Evolutionary conservation across 1,140 invertebrate genomes (phyloP).

Genomic region (Drosophila sproati): DNA sequence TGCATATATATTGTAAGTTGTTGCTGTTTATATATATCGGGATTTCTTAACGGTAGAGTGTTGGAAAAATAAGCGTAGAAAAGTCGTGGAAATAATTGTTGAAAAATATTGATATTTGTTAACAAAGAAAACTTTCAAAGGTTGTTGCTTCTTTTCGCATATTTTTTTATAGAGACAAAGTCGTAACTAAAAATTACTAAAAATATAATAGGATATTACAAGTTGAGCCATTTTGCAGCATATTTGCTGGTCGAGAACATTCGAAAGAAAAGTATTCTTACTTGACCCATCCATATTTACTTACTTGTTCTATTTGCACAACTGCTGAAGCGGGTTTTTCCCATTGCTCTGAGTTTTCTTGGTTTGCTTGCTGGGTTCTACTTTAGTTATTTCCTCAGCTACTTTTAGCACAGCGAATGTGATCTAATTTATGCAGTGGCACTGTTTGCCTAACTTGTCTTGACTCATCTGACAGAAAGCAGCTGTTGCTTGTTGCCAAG

Average conservation of each 20-base stretch:
- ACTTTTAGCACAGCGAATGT: conserved; percentile 9
- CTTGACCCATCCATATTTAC: conserved; percentile 20
- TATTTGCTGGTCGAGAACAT: conserved; percentile 3
- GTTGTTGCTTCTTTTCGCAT: too few species aligned
- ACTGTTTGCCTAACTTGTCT: conserved; percentile 13
- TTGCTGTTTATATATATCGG: too few species aligned
- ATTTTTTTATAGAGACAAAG: too few species aligned
- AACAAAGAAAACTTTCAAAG: too few species aligned
- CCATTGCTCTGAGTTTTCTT: conserved; percentile 5
- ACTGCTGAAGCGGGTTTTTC: conserved; percentile 40
- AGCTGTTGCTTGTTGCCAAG: conserved; percentile 30
- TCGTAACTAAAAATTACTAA: too few species aligned
- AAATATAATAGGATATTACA: too few species aligned
- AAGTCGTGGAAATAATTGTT: too few species aligned
- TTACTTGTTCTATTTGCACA: conserved; percentile 25
- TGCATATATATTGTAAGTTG: too few species aligned
- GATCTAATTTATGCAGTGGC: conserved; percentile 40
- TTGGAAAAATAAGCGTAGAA: too few species aligned
- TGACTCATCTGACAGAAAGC: conserved; percentile 23
- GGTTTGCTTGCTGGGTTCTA: background rate
- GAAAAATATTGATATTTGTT: too few species aligned
- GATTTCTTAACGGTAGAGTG: too few species aligned
- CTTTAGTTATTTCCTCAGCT: conserved; percentile 29
- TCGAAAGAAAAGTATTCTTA: background rate
- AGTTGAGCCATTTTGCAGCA: background rate